Evolutionary conservation across 1,140 invertebrate genomes (phyloP), one percentile per base, ranked within the genome.

Genomic region (Protaetia brevitarsis): DNA sequence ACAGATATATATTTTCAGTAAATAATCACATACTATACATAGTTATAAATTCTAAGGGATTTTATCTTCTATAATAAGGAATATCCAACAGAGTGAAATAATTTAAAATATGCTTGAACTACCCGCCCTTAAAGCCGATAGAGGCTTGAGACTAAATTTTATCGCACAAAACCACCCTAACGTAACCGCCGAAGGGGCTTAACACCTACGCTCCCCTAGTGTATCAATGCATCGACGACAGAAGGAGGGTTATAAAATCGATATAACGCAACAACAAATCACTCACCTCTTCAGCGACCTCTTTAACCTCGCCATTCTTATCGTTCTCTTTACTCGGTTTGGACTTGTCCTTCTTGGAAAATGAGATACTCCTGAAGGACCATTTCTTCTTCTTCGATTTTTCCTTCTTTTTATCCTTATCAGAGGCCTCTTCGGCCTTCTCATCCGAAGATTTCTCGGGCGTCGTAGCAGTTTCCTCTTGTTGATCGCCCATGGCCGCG

Each of bases 331-430:
- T 88, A 71, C 84, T 82, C 66, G 89, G 89, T 79, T 92, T 93
- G 68, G 84, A 88, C 82, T 92, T 93, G 73, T 93, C 91, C 78
- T 92, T 92, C 79, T 88, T 89, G 74, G 88, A 88, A 78, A 93
- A 93, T 73, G 89, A 91, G 79, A 93, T 89, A 72, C 86, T 90
- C 74, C 90, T 86, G 10, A 81, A 89, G 69, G 90, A 92, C 90
- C 90, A 92, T 82, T 92, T 92, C 84, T 91, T 92, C 83, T 91
- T 93, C 64, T 88, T 86, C 82, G 90, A 89, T 69, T 91, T 89
- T 77, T 92, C 90, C 80, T 92, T 91, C 71, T 84, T 82, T 78
- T 89, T 89, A 77, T 88, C 89, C 74, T 79, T 84, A 26, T 89
- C 87, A 69, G 89, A 85, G 13, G 86, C 82, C 36, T 87, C 84